Evolutionary conservation across 1,140 invertebrate genomes (phyloP), one percentile per base, ranked within the genome.

Genomic region (Catajapyx aquilonaris): DNA sequence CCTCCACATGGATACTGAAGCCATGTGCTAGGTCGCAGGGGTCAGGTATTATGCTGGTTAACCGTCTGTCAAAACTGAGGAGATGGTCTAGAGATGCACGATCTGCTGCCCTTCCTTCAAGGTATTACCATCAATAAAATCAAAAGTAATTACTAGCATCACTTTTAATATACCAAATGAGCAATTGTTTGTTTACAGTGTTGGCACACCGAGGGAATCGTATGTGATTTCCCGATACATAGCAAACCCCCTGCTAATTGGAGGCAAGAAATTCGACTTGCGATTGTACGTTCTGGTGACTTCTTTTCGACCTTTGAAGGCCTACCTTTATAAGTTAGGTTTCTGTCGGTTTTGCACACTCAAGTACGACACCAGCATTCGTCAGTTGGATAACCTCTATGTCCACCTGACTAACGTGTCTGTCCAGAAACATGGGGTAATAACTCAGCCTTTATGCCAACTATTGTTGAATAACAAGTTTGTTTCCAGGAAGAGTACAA

Each of bases 1-100:
- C 84, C 44, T 85, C 80, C 40, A 91, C 86, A 0, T 95, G 87
- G 87, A 95, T 95, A 39, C 91, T 95, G 81, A 95, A 94, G 54
- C 90, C 90, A 0, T 88, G 84, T 52, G 87, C 85, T 16, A 80
- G 85, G 54, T 87, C 81, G 10, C 83, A 87, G 55, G 81, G 80
- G 0, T 70, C 77, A 4, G 81, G 83, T 4, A 88, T 88, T 44
- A 85, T 86, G 51, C 58, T 88, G 0, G 84, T 88, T 43, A 86
- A 86, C 48, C 86, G 85, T 60, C 54, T 87, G 25, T 84, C 81
- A 1, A 84, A 86, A 57, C 57, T 88, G 11, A 85, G 84, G 51
- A 76, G 79, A 49, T 88, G 81, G 78, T 85, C 81, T 0, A 62
- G 76, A 17, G 79, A 84, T 54, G 74, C n/a, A n/a, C n/a, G n/a